phyloP scores from a whole-genome alignment of 2,888 invertebrate genomes.

The Pollenia griseotomentosa region DNA sequence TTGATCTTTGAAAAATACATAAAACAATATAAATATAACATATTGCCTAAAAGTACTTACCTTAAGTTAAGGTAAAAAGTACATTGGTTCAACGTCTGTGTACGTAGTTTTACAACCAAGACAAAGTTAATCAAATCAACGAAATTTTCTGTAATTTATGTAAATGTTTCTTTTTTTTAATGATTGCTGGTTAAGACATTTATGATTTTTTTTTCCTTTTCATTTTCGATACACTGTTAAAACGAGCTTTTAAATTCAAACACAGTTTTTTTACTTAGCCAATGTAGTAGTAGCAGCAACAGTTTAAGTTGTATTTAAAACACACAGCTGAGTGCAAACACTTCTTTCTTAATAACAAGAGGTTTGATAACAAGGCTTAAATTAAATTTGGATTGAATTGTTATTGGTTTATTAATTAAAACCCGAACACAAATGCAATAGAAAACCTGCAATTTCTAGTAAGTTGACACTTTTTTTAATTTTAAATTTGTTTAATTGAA shows the following conservation, averaged over 20 bases:
- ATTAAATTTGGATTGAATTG: slow-evolving; percentile 46
- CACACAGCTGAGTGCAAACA: slow-evolving; percentile 56
- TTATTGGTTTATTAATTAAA: slow-evolving; percentile 50
- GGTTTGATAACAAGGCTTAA: slow-evolving; percentile 37
- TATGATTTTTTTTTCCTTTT: slow-evolving; percentile 36
- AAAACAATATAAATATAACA: too few relatives aligned
- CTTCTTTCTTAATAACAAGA: slow-evolving; percentile 30
- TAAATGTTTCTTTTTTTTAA: not conserved
- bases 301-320: slow-evolving; percentile 24
- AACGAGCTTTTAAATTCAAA: slow-evolving; percentile 45
- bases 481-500: not conserved
- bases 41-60: too few relatives aligned
- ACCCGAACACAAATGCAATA: slow-evolving; percentile 50
- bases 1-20: too few relatives aligned
- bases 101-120: too few relatives aligned
- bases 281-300: slow-evolving; percentile 35
- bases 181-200: not conserved
- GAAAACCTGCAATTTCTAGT: slow-evolving; percentile 42
- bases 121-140: not conserved
- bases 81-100: too few relatives aligned
- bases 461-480: slow-evolving; percentile 62
- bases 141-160: not conserved
- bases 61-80: too few relatives aligned
- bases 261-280: slow-evolving; percentile 27
- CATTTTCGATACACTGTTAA: slow-evolving; percentile 46